Base-by-base conservation (phyloP, 2,888 invertebrate genomes). In the Drosophila quinaria region DNA sequence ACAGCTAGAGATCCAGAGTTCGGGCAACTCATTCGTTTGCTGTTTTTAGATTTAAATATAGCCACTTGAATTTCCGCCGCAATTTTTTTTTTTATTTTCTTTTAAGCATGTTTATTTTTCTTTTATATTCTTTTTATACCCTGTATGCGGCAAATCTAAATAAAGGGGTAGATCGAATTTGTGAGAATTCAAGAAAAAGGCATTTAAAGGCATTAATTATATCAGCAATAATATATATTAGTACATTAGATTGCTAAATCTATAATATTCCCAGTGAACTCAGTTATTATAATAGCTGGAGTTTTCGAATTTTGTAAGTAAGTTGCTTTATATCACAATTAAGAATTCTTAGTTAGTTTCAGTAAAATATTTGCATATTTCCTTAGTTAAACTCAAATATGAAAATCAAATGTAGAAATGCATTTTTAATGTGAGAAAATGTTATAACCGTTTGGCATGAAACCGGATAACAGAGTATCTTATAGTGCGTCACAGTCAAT, bases 21-120 rank as follows among this genome's bases (percentile, higher is more conserved):
- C 41, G 42, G 25, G 52, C 74, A 75, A 72, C 79, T 66, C 78
- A 74, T 82, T 80, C 70, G 78, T 51, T 59, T 59, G 58, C 44
- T 55, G 49, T 51, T 60, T 54, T 63, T 44, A 49, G 71, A 78
- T 86, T 86, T 86, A 86, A 86, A 83, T 86, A 78, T 86, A 86
- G 86, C 75, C 69, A 80, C 81, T 87, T 77, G 82, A 87, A 80
- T 87, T 80, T 89, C 85, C 85, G 81, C 78, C 70, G 71, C 73
- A 70, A 50, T 39, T 22, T 61, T 42, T 47, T 9, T 52, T 70
- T 65, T 59, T 25, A 52, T 69, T 64, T 55, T 41, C 33, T 11
- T 35, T 31, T 47, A 39, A 37, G 35, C 46, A 39, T 59, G 44
- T 69, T 64, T 69, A 54, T 55, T 52, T 49, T 54, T 17, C 37